Evolutionary conservation across 2,888 invertebrate species (phyloP).

Genomic region (Nemoura dubitans): DNA sequence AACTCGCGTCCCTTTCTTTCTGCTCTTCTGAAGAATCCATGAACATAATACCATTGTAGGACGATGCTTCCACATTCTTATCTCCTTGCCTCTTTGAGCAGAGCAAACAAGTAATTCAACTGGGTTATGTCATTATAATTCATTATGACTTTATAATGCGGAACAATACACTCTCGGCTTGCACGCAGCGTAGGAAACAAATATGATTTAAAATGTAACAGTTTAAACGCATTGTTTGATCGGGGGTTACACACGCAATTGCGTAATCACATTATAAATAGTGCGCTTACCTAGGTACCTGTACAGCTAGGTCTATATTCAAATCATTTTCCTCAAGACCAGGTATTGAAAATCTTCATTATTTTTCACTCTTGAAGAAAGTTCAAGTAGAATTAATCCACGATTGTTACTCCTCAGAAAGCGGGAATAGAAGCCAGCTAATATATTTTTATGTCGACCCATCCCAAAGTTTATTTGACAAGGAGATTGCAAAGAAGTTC

Average conservation of each 20-base stretch:
- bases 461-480: not conserved
- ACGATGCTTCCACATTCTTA: constrained; percentile 25
- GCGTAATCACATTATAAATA: not conserved
- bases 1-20: not conserved
- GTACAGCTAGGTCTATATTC: too few relatives aligned
- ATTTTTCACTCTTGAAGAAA: too few relatives aligned
- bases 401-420: not conserved
- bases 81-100: not conserved
- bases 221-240: not conserved
- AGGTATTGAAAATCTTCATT: too few relatives aligned
- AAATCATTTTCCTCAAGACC: not conserved
- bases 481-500: not conserved
- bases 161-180: not conserved
- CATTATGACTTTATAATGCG: constrained; percentile 34
- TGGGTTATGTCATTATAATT: constrained; percentile 42
- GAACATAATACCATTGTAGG: too few relatives aligned
- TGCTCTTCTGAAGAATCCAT: not conserved
- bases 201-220: not conserved
- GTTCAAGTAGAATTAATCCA: too few relatives aligned
- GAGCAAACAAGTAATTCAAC: constrained; percentile 22
- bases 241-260: not conserved
- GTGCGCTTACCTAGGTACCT: not conserved
- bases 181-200: not conserved
- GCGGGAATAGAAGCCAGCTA: not conserved
- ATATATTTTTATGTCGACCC: not conserved